Evolutionary conservation across 2,113 vertebrate species (phyloP).

Genomic region (Triplophysa tibetana): DNA sequence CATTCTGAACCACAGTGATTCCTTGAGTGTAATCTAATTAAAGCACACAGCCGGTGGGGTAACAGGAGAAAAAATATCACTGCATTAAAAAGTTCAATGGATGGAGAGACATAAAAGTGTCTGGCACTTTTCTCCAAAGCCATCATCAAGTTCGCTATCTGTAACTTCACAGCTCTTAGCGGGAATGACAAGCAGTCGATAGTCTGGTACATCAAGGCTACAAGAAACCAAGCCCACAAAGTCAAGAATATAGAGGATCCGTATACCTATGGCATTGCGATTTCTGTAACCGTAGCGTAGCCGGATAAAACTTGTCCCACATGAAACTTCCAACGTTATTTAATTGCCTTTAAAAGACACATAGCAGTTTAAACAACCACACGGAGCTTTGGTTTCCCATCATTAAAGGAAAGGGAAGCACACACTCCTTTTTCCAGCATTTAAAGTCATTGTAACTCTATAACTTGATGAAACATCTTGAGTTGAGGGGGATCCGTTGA

Average conservation of each 20-base stretch:
- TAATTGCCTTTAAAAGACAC: constrained; percentile 60
- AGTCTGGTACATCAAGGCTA: constrained; percentile 50
- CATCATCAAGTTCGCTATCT: constrained; percentile 58
- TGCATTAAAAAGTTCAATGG: constrained; percentile 69
- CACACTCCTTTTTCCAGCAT: constrained; percentile 18
- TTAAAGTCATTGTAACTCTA: constrained; percentile 26
- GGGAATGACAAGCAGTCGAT: constrained; percentile 62
- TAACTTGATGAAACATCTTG: constrained; percentile 25
- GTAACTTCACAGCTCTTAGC: constrained; percentile 60
- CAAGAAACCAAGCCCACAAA: constrained; percentile 2
- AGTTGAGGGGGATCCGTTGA: constrained; percentile 30
- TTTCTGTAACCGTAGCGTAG: not conserved
- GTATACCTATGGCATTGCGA: not conserved
- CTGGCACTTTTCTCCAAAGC: constrained; percentile 54
- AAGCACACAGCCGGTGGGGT: constrained; percentile 69
- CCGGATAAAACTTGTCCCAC: not conserved
- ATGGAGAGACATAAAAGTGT: constrained; percentile 71
- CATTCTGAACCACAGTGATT: constrained; percentile 67
- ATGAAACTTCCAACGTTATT: constrained; percentile 43
- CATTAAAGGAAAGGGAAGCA: constrained; percentile 5
- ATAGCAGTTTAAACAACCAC: constrained; percentile 21
- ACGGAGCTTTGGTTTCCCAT: constrained; percentile 16
- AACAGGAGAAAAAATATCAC: constrained; percentile 55
- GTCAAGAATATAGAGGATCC: not conserved
- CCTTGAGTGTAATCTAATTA: constrained; percentile 72